Percentiles rank a stretch among this genome's conserved stretches.
phyloP scores from a whole-genome alignment of 1,140 invertebrate species.

The Steinernema khuongi region DNA sequence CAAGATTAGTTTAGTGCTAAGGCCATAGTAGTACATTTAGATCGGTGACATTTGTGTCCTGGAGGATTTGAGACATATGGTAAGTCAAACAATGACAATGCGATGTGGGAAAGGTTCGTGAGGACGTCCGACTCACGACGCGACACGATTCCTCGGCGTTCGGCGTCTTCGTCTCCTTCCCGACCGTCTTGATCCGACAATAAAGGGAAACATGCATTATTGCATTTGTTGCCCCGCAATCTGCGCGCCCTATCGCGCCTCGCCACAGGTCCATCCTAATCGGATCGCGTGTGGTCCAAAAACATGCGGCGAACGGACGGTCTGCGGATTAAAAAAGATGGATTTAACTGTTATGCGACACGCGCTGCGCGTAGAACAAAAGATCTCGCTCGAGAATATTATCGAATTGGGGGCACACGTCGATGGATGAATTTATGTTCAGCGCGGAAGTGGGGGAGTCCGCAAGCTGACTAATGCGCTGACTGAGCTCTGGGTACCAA shows the following conservation, averaged over 20 bases:
- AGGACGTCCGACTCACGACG: slow-evolving; percentile 1
- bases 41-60: no score
- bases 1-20: no score
- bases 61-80: no score
- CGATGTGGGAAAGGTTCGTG: not conserved
- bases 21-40: no score
- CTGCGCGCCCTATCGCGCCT: not conserved
- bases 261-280: not conserved
- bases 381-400: not conserved
- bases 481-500: no score
- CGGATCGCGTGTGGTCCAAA: not conserved
- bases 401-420: not conserved
- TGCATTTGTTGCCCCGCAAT: not conserved
- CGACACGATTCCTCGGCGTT: slow-evolving; percentile 1
- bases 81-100: slow-evolving; percentile 6
- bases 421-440: no score
- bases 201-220: not conserved
- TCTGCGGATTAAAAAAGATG: slow-evolving; percentile 12
- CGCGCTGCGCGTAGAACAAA: not conserved
- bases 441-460: no score
- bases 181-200: not conserved
- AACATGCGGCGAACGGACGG: not conserved
- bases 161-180: not conserved
- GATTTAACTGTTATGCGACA: slow-evolving; percentile 13
- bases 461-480: no score